Evolutionary conservation across 2,113 vertebrate genomes (phyloP).

Genomic region (Mustela lutreola): DNA sequence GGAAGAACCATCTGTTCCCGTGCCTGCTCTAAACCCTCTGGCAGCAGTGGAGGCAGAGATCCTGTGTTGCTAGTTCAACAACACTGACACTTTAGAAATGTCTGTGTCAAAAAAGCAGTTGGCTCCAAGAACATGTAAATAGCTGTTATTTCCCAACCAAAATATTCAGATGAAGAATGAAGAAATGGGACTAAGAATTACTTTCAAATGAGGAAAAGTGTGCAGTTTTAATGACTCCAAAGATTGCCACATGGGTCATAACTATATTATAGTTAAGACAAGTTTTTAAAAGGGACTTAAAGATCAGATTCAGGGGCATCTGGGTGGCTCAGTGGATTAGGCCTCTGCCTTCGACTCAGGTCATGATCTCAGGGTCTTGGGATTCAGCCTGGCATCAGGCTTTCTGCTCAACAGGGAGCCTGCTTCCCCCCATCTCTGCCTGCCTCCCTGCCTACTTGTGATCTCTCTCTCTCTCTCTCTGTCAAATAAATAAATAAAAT

Average conservation of each 20-base stretch:
- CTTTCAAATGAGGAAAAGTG: constrained; percentile 44
- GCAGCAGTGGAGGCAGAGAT: constrained; percentile 47
- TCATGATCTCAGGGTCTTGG: too few species aligned
- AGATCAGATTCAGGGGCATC: constrained; percentile 10
- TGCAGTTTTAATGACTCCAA: background rate
- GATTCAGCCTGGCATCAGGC: too few species aligned
- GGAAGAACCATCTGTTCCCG: constrained; percentile 72
- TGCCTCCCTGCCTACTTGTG: too few species aligned
- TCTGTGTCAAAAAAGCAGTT: background rate
- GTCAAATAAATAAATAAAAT: too few species aligned
- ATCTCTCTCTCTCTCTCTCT: too few species aligned
- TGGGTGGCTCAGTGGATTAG: too few species aligned
- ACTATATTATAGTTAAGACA: background rate
- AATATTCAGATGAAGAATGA: constrained; percentile 6
- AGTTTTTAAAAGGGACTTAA: constrained; percentile 39
- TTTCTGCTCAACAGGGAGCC: too few species aligned
- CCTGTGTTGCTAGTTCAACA: constrained; percentile 16
- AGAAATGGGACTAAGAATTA: background rate
- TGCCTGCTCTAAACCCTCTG: constrained; percentile 61
- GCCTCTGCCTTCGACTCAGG: too few species aligned
- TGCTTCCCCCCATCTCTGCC: too few species aligned
- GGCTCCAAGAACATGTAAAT: constrained; percentile 30
- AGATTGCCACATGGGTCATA: background rate
- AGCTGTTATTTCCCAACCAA: background rate
- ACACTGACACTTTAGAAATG: background rate